Evolutionary conservation across 2,113 vertebrate species (phyloP).

Genomic region (Anarhynchus alexandrinus): DNA sequence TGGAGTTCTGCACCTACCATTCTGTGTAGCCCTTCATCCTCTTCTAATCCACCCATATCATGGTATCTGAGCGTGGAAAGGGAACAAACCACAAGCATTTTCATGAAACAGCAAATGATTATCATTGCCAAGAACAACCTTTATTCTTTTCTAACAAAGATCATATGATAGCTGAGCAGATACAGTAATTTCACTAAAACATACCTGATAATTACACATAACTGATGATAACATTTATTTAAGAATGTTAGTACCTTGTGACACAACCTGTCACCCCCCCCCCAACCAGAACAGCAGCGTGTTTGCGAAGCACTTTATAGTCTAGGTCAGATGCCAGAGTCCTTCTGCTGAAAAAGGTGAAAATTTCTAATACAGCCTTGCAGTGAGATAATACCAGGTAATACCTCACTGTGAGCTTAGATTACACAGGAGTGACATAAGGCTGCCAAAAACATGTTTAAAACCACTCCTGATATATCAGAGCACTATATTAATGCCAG

Average conservation of each 20-base stretch:
- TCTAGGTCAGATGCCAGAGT: conserved; percentile 2
- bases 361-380: background rate
- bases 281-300: background rate
- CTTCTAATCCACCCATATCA: background rate
- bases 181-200: background rate
- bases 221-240: conserved; percentile 28
- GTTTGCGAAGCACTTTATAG: background rate
- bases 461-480: background rate
- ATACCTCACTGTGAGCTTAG: background rate
- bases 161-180: background rate
- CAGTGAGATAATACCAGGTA: background rate
- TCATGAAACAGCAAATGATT: conserved; percentile 18
- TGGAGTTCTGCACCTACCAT: background rate
- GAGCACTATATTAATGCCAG: background rate
- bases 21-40: background rate
- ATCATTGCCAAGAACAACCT: conserved; percentile 29
- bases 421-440: background rate
- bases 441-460: background rate
- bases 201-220: conserved; percentile 10
- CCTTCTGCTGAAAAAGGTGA: background rate
- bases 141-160: conserved; percentile 34
- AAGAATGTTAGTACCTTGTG: background rate
- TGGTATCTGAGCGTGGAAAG: background rate
- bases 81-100: background rate
- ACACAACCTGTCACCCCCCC: background rate